phyloP scores from a whole-genome alignment of 2,113 vertebrate genomes.

The Rhipidura dahli region DNA sequence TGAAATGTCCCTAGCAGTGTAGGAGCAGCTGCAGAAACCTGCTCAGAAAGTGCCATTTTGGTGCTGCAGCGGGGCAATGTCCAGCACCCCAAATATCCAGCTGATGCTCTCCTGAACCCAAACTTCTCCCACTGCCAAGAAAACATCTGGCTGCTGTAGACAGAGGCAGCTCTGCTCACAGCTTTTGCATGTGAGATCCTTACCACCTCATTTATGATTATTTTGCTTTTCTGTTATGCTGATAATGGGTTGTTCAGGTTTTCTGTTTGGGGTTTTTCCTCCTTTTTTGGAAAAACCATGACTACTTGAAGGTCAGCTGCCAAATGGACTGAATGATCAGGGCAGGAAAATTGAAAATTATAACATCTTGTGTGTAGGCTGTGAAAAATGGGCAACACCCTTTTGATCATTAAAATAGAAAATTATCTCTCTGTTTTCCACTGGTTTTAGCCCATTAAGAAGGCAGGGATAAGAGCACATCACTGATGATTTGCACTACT shows the following conservation, averaged over 20 bases:
- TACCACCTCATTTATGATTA: neutral
- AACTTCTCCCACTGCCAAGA: neutral
- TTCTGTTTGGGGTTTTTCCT: neutral
- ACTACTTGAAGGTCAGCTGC: neutral
- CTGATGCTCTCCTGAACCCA: neutral
- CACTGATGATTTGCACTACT: neutral
- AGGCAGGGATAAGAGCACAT: neutral
- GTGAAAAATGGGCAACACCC: neutral
- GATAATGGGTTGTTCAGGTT: neutral
- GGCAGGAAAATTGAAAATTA: neutral
- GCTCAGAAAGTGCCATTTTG: neutral
- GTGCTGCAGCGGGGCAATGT: neutral
- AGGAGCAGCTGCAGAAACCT: neutral
- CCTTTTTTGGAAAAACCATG: neutral
- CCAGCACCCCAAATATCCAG: neutral
- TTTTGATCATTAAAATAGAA: conserved; percentile 1
- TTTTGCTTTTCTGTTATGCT: neutral
- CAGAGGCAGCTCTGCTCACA: neutral
- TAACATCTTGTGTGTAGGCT: neutral
- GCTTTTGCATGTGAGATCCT: neutral
- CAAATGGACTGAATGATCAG: neutral
- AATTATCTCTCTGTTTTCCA: neutral
- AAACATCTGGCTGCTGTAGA: neutral
- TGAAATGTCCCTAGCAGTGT: neutral
- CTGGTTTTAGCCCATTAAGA: neutral